Base-by-base conservation (phyloP, 1,140 invertebrate genomes). In the Teleogryllus occipitalis region DNA sequence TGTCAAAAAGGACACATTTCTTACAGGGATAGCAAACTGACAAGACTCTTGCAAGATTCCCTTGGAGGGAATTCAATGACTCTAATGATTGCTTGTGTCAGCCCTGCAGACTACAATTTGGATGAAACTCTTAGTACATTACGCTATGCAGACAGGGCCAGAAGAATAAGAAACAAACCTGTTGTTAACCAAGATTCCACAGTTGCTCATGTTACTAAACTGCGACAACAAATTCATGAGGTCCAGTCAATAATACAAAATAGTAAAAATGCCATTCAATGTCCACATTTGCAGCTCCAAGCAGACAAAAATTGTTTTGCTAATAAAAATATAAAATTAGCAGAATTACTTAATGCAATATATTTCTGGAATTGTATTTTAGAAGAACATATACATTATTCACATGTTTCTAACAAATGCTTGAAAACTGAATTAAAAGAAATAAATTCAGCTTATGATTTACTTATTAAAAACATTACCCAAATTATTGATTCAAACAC, bases 151-250 rank as follows among this genome's bases (percentile, higher is more conserved):
- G 75, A 76, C 7, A 14, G 22, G 22, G 75, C 75, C 14, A 76
- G 7, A 46, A 21, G 22, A 15, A 76, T 76, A 27, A 27, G 22
- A 46, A 76, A 76, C 84, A 97, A 97, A 84, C 96, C 96, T 0
- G 90, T 97, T 49, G 90, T 97, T 5, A 97, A 98, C 87, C 90
- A 95, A 85, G 95, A 97, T 88, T 92, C 93, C 0, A 91, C 92
- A 83, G 84, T 89, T 0, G 91, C 91, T 3, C 92, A 95, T 85
- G 91, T 94, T 10, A 87, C 90, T 79, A 65, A 80, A 10, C 81
- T 84, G 14, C 83, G 82, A 79, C 81, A 82, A 75, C 81, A 87
- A 83, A 46, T 22, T 0, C 78, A 65, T n/a, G 78, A 78, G 39
- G 83, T 94, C 15, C 87, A 39, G 27, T 2, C 5, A 39, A 39